phyloP scores from a whole-genome alignment of 1,140 invertebrate species.

The Rhagoletis pomonella region DNA sequence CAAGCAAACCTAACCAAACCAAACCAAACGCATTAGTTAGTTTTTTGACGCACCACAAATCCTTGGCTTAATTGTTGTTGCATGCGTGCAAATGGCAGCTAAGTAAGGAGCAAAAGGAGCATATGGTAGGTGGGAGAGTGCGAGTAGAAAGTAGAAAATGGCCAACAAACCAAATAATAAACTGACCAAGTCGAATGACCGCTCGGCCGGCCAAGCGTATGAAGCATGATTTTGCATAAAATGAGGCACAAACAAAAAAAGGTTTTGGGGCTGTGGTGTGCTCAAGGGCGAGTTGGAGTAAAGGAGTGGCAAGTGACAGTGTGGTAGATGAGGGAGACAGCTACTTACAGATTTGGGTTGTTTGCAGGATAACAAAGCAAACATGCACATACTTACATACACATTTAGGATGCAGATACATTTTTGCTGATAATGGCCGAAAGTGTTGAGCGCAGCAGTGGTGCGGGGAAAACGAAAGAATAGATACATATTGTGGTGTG shows the following conservation, averaged over 20 bases:
- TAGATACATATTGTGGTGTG: not conserved
- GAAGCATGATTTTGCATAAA: constrained; percentile 52
- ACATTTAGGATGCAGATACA: not conserved
- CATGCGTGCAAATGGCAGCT: constrained; percentile 29
- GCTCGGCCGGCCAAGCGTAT: not conserved
- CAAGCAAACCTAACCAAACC: not conserved
- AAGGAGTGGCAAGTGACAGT: not conserved
- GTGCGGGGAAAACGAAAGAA: no score
- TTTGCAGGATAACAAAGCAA: constrained; percentile 46
- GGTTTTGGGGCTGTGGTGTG: not conserved
- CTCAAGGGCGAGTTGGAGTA: no score
- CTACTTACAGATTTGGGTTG: constrained; percentile 37
- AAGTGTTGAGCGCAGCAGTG: not conserved
- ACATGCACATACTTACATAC: not conserved
- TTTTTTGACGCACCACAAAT: constrained; percentile 34
- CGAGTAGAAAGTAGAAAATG: not conserved
- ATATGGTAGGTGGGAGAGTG: not conserved
- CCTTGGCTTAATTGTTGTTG: constrained; percentile 41
- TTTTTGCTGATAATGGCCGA: constrained; percentile 12
- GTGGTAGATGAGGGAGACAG: not conserved
- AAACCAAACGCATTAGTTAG: constrained; percentile 45
- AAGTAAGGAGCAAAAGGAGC: not conserved
- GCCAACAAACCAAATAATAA: constrained; percentile 31
- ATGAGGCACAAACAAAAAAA: not conserved
- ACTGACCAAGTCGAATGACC: constrained; percentile 41